phyloP scores from a whole-genome alignment of 2,113 vertebrate genomes.

The Onychostruthus taczanowskii region DNA sequence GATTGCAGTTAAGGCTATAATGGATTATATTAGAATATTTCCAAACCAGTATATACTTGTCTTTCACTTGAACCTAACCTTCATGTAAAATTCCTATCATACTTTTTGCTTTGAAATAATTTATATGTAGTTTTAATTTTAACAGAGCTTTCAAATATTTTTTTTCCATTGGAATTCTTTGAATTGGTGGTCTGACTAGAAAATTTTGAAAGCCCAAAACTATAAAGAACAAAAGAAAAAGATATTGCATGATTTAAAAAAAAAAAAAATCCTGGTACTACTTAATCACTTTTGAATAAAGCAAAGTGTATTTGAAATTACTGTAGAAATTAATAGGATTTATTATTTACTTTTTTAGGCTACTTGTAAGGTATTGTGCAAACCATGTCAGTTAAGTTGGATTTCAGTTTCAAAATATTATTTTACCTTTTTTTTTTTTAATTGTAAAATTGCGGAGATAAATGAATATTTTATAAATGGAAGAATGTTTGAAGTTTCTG shows the following conservation, averaged over 20 bases:
- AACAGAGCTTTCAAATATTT: neutral
- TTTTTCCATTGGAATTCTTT: neutral
- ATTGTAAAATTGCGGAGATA: neutral
- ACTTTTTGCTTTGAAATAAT: neutral
- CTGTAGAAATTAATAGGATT: neutral
- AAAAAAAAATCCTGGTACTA: neutral
- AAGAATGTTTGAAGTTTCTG: neutral
- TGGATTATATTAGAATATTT: neutral
- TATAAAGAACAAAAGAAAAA: neutral
- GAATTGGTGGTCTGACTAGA: neutral
- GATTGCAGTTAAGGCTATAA: neutral
- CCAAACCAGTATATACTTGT: neutral
- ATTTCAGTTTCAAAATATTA: slow-evolving; percentile 5
- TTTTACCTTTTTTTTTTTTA: neutral
- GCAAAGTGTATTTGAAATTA: neutral
- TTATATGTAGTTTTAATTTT: neutral
- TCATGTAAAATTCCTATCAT: neutral
- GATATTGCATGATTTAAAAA: neutral
- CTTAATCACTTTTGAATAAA: neutral
- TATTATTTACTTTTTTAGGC: neutral
- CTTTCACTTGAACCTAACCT: neutral
- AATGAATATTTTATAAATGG: neutral
- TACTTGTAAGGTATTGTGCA: neutral
- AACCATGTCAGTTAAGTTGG: neutral
- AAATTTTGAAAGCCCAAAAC: neutral